Conservation (phyloP, 2,888 invertebrate species). For the Drosophila trichaetosa region DNA sequence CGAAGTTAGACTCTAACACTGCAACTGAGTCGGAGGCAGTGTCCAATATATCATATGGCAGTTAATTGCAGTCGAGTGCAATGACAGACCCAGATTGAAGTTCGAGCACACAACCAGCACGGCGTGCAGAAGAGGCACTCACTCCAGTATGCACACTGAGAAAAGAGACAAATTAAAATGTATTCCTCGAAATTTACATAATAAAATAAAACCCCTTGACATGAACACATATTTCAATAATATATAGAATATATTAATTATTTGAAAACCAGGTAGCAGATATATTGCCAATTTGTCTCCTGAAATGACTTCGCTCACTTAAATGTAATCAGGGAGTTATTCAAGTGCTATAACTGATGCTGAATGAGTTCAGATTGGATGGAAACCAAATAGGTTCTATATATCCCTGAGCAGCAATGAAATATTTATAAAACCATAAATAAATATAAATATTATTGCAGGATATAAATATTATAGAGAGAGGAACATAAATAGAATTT, state of each 20-base stretch:
- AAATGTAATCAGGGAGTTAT: background rate
- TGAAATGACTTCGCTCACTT: background rate
- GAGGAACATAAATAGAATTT: background rate
- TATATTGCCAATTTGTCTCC: too few relatives aligned
- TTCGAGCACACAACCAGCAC: constrained; percentile 17
- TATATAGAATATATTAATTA: background rate
- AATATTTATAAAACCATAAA: constrained; percentile 85
- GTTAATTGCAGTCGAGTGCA: constrained; percentile 62
- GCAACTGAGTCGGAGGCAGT: constrained; percentile 20
- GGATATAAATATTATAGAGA: background rate
- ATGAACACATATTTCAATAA: background rate
- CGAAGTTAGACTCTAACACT: background rate
- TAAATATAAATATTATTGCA: background rate
- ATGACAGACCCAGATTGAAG: constrained; percentile 30
- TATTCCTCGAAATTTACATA: background rate
- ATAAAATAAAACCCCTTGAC: background rate
- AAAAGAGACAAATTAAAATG: background rate
- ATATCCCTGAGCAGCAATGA: background rate
- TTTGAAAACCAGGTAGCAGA: too few relatives aligned
- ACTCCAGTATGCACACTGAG: constrained; percentile 42
- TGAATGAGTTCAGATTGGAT: background rate
- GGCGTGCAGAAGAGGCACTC: constrained; percentile 29
- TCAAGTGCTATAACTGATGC: background rate
- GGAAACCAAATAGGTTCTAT: too few relatives aligned
- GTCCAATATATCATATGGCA: constrained; percentile 50